A percentile compares a stretch with the other conserved stretches of the same genome.
phyloP scores from a whole-genome alignment of 2,888 invertebrate species.

The Stenichneumon culpator region DNA sequence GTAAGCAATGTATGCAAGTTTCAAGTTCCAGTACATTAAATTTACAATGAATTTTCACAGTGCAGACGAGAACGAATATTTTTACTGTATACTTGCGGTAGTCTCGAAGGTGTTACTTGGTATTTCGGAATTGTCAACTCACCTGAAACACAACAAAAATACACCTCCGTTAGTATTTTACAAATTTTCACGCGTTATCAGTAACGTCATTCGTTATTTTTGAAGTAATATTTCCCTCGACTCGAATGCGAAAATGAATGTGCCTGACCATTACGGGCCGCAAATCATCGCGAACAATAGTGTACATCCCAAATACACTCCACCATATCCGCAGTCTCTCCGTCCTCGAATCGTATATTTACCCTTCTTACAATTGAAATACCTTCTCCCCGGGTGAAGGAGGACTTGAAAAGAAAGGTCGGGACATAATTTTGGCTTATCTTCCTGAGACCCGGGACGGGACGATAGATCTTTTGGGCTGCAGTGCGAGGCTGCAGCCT shows the following conservation, averaged over 20 bases:
- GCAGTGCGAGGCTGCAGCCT: background rate
- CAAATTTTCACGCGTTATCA: background rate
- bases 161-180: conserved; percentile 1
- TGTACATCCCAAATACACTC: background rate
- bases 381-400: conserved; percentile 1
- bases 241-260: background rate
- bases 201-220: background rate
- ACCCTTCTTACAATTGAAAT: background rate
- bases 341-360: background rate
- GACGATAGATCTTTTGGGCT: background rate
- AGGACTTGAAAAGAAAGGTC: conserved; percentile 25
- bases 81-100: conserved; percentile 29
- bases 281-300: background rate
- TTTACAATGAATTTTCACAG: too few relatives aligned
- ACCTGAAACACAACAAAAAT: conserved; percentile 52
- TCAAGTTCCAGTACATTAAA: too few relatives aligned
- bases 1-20: too few relatives aligned
- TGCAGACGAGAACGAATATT: background rate
- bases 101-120: background rate
- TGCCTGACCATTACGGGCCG: background rate
- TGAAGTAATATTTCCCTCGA: background rate
- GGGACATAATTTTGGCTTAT: background rate
- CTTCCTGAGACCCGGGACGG: background rate
- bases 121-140: conserved; percentile 25
- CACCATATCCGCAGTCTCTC: background rate